These are phyloP conservation scores for Polyodon spathula DNA, from an alignment of 2,113 vertebrate species.

Conservation along the genomic window DNA sequence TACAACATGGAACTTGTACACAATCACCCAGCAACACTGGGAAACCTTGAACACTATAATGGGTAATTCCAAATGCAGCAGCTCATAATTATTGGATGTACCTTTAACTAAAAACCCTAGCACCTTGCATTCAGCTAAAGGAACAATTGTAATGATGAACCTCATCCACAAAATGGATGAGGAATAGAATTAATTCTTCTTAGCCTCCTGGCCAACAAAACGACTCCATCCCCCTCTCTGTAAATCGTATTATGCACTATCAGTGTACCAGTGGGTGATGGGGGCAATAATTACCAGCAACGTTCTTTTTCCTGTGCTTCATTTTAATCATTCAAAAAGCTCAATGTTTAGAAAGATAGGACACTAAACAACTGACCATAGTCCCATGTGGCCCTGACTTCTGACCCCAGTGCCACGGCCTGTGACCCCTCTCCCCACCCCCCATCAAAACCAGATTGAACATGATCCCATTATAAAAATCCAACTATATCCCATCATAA, in stretches of 20 bases:
- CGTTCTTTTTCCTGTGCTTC: slow-evolving; percentile 1
- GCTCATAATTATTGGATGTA: too few relatives aligned
- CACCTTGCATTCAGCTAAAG: too few relatives aligned
- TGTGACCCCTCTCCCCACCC: slow-evolving; percentile 12
- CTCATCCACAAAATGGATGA: too few relatives aligned
- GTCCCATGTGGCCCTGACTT: slow-evolving; percentile 3
- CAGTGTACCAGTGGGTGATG: background rate
- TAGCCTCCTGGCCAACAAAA: background rate
- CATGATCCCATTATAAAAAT: slow-evolving; percentile 11
- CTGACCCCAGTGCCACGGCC: slow-evolving; percentile 8
- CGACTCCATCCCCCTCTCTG: background rate
- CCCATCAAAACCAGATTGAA: background rate
- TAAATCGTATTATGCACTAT: background rate
- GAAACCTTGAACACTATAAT: too few relatives aligned
- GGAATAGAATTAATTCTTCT: too few relatives aligned
- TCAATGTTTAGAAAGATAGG: slow-evolving; percentile 13
- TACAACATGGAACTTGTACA: too few relatives aligned
- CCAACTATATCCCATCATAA: slow-evolving; percentile 21
- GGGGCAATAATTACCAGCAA: slow-evolving; percentile 5
- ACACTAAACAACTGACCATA: slow-evolving; percentile 17
- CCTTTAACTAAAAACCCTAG: too few relatives aligned
- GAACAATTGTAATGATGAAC: too few relatives aligned
- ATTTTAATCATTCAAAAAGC: slow-evolving; percentile 27
- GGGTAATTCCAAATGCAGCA: too few relatives aligned
- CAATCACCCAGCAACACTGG: too few relatives aligned